These are phyloP conservation scores for Venustoraphidia nigricollis DNA, from an alignment of 2,888 invertebrate genomes.

Conservation along the genomic window DNA sequence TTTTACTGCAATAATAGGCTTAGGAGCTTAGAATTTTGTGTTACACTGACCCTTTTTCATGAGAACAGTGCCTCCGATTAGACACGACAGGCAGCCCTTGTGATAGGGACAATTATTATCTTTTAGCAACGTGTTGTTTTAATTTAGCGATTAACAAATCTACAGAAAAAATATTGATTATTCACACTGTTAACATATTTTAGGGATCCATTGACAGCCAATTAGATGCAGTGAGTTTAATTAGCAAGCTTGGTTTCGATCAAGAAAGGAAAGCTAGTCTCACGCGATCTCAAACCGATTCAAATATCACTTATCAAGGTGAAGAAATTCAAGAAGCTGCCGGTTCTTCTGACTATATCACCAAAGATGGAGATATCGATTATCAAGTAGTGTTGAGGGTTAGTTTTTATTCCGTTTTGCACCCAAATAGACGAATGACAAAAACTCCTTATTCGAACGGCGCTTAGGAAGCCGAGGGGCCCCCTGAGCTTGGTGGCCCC, in stretches of 20 bases:
- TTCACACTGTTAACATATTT: conserved; percentile 6
- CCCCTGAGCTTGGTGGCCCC: too few relatives aligned
- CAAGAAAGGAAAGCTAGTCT: conserved; percentile 57
- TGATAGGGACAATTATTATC: too few relatives aligned
- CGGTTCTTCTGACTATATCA: conserved; percentile 82
- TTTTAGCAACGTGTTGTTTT: too few relatives aligned
- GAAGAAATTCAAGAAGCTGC: conserved; percentile 81
- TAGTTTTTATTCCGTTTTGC: neutral
- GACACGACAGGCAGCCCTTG: too few relatives aligned
- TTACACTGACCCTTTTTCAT: too few relatives aligned
- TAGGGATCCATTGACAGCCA: conserved; percentile 78
- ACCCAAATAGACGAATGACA: neutral
- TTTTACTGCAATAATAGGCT: too few relatives aligned
- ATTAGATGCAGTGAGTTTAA: conserved; percentile 51
- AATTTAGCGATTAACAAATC: too few relatives aligned
- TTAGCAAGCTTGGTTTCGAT: conserved; percentile 41
- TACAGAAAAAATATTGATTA: conserved; percentile 1
- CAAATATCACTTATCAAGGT: conserved; percentile 75
- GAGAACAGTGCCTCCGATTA: too few relatives aligned
- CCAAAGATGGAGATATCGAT: conserved; percentile 88
- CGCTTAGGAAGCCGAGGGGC: too few relatives aligned
- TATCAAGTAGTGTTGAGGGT: conserved; percentile 76
- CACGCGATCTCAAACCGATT: conserved; percentile 79
- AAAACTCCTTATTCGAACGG: too few relatives aligned
- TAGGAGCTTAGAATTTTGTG: too few relatives aligned